A percentile compares a stretch with the other conserved stretches of the same genome.
Evolutionary conservation across 2,797 vertebrate genomes (phyloP).

Genomic region (Mormyrops attenuatus): DNA sequence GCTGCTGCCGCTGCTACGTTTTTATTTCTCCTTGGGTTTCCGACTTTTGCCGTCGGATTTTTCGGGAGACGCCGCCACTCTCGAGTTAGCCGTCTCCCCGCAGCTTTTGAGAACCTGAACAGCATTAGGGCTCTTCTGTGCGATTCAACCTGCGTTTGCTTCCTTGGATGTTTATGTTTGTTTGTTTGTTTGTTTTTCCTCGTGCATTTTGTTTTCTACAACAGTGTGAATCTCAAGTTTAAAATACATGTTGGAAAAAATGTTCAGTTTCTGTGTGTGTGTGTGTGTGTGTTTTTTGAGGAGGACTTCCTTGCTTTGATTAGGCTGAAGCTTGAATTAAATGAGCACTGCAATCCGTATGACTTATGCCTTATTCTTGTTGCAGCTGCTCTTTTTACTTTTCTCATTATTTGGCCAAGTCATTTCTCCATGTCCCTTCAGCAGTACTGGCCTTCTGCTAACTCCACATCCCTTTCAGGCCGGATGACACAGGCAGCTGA

Average conservation of each 20-base stretch:
- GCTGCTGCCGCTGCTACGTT: constrained; percentile 29
- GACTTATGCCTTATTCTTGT: background rate
- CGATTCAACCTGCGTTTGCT: background rate
- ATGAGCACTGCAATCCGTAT: constrained; percentile 15
- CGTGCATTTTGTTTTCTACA: constrained; percentile 55
- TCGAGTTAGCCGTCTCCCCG: background rate
- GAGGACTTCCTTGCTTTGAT: constrained; percentile 15
- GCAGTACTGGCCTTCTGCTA: background rate
- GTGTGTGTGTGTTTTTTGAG: constrained; percentile 3
- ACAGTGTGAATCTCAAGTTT: constrained; percentile 57
- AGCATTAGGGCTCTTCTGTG: constrained; percentile 8
- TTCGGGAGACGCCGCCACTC: background rate
- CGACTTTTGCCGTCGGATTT: background rate
- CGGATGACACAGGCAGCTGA: background rate
- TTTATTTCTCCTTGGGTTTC: constrained; percentile 27
- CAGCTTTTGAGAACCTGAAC: constrained; percentile 13
- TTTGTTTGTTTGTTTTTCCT: constrained; percentile 27
- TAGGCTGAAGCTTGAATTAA: constrained; percentile 13
- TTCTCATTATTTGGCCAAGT: background rate
- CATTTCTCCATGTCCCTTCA: background rate
- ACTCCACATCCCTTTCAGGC: background rate
- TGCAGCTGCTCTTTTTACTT: background rate
- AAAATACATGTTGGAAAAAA: constrained; percentile 55
- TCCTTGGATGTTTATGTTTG: background rate
- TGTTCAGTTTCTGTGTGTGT: background rate